These are phyloP conservation scores for Orycteropus afer DNA, from an alignment of 2,113 vertebrate genomes.

Conservation along the genomic window DNA sequence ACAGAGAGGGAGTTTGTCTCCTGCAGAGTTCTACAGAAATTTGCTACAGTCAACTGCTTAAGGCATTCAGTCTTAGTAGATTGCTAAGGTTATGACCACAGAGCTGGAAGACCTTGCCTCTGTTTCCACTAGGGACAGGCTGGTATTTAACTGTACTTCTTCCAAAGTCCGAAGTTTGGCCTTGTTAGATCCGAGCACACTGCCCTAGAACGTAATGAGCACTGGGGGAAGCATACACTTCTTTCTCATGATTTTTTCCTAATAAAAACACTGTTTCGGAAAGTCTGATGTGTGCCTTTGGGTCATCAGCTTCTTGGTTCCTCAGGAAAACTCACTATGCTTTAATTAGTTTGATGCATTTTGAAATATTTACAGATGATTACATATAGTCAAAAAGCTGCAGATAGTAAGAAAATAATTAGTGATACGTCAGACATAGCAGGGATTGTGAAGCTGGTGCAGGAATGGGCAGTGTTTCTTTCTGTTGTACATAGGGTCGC, in stretches of 20 bases:
- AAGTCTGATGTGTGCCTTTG: not conserved
- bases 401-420: slow-evolving; percentile 49
- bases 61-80: not conserved
- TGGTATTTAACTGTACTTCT: not conserved
- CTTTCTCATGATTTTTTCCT: not conserved
- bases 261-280: not conserved
- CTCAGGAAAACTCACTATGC: not conserved
- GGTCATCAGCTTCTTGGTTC: not conserved
- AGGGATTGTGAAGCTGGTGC: no score
- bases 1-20: not conserved
- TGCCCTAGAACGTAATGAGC: not conserved
- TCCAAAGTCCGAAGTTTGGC: not conserved
- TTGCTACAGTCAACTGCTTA: not conserved
- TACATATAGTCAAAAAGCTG: slow-evolving; percentile 42
- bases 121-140: not conserved
- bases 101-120: not conserved
- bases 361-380: slow-evolving; percentile 42
- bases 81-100: not conserved
- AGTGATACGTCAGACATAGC: slow-evolving; percentile 19
- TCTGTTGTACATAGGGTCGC: no score
- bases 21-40: not conserved
- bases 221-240: not conserved
- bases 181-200: not conserved
- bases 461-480: no score
- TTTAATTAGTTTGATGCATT: slow-evolving; percentile 61